phyloP scores from a whole-genome alignment of 2,797 vertebrate genomes.

The Poecilia wingei region DNA sequence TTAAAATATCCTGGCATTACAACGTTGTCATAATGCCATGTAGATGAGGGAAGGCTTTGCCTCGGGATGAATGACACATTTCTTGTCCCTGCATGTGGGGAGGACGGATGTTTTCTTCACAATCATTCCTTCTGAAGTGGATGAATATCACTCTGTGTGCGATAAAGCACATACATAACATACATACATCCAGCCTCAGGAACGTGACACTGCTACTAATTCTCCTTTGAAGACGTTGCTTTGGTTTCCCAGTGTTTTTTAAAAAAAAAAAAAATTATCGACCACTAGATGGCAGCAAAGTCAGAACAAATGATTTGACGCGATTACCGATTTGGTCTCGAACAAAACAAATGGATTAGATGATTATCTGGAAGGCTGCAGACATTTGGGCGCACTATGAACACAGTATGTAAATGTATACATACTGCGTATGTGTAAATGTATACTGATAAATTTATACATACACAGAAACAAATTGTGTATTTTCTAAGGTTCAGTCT shows the following conservation, averaged over 20 bases:
- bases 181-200: background rate
- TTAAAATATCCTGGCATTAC: conserved; percentile 26
- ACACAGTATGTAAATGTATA: no score
- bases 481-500: background rate
- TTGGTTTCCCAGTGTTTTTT: background rate
- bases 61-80: conserved; percentile 30
- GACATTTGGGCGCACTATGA: background rate
- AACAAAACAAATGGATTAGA: background rate
- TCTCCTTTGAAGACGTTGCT: background rate
- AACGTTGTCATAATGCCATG: conserved; percentile 52
- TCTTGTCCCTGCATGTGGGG: conserved; percentile 19
- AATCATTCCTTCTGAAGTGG: conserved; percentile 8
- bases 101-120: conserved; percentile 9
- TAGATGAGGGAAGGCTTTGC: conserved; percentile 51
- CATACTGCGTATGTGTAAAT: no score
- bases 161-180: conserved; percentile 2
- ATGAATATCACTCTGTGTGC: conserved; percentile 20
- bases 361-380: background rate
- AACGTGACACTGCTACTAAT: background rate
- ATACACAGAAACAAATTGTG: background rate
- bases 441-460: background rate
- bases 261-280: no score
- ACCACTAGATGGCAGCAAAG: background rate
- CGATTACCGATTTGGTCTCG: background rate
- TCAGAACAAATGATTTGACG: background rate